phyloP scores from a whole-genome alignment of 1,140 invertebrate genomes.

The Latrodectus geometricus region DNA sequence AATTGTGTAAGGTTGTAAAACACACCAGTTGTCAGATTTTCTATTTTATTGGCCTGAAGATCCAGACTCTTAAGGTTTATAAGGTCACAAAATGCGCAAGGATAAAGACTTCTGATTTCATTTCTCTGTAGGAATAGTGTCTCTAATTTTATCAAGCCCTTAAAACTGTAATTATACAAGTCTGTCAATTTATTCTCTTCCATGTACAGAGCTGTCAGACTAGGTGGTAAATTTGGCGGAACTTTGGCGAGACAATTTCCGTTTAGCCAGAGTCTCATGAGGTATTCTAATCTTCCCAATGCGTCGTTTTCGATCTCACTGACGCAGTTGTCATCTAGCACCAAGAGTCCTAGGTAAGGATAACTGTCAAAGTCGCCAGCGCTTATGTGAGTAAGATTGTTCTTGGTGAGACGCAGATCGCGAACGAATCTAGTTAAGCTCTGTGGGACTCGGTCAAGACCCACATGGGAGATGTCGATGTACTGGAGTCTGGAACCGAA shows the following conservation, averaged over 20 bases:
- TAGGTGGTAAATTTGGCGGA: conserved; percentile 77
- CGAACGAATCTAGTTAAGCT: conserved; percentile 86
- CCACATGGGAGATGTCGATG: conserved; percentile 83
- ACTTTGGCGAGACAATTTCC: conserved; percentile 78
- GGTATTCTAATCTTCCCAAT: conserved; percentile 81
- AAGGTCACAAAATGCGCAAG: conserved; percentile 77
- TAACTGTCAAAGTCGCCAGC: conserved; percentile 91
- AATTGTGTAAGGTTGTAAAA: conserved; percentile 69
- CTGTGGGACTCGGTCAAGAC: conserved; percentile 82
- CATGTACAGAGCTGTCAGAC: conserved; percentile 75
- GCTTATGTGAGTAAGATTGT: conserved; percentile 79
- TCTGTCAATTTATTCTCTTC: conserved; percentile 77
- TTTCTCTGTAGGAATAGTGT: conserved; percentile 79
- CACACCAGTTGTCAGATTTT: conserved; percentile 66
- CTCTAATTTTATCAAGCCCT: conserved; percentile 77
- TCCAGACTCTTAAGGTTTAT: conserved; percentile 71
- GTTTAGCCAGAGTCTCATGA: conserved; percentile 83
- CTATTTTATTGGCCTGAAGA: conserved; percentile 70
- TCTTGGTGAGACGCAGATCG: conserved; percentile 81
- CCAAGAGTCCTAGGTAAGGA: conserved; percentile 82
- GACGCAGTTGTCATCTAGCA: conserved; percentile 84
- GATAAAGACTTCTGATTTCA: conserved; percentile 75
- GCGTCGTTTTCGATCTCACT: conserved; percentile 85
- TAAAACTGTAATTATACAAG: conserved; percentile 77
- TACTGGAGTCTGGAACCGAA: conserved; percentile 80